A percentile compares a stretch with the other conserved stretches of the same genome.
Evolutionary conservation across 1,140 invertebrate species (phyloP).

Genomic region (Apocrypta bakeri): DNA sequence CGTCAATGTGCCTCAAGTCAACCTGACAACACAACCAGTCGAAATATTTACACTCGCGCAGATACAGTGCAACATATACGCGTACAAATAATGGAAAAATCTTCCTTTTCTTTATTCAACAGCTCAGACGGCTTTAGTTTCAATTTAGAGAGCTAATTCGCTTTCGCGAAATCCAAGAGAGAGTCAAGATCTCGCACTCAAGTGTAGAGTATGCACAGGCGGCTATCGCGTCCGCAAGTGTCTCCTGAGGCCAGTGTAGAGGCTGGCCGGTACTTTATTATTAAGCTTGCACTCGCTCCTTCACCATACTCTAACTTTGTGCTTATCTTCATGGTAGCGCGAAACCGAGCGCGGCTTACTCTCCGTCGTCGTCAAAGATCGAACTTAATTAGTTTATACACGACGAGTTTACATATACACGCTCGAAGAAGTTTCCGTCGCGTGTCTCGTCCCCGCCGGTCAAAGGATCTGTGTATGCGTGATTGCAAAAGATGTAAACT

Average conservation of each 20-base stretch:
- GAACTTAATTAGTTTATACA: neutral
- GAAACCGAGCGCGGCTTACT: neutral
- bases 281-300: neutral
- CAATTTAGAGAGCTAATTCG: too few relatives aligned
- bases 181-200: neutral
- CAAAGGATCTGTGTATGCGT: too few relatives aligned
- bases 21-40: slow-evolving; percentile 77
- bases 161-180: neutral
- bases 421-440: neutral
- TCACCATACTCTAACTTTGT: neutral
- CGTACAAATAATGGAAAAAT: too few relatives aligned
- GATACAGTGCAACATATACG: too few relatives aligned
- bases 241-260: neutral
- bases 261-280: neutral
- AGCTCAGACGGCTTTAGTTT: too few relatives aligned
- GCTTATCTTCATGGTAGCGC: neutral
- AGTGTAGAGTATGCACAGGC: too few relatives aligned
- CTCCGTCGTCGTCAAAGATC: neutral
- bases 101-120: too few relatives aligned
- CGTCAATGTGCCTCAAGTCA: slow-evolving; percentile 91
- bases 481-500: too few relatives aligned
- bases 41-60: too few relatives aligned
- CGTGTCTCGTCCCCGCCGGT: too few relatives aligned
- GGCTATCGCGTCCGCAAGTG: neutral
- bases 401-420: neutral